phyloP scores from a whole-genome alignment of 2,888 invertebrate species.

The Spilarctia lutea region DNA sequence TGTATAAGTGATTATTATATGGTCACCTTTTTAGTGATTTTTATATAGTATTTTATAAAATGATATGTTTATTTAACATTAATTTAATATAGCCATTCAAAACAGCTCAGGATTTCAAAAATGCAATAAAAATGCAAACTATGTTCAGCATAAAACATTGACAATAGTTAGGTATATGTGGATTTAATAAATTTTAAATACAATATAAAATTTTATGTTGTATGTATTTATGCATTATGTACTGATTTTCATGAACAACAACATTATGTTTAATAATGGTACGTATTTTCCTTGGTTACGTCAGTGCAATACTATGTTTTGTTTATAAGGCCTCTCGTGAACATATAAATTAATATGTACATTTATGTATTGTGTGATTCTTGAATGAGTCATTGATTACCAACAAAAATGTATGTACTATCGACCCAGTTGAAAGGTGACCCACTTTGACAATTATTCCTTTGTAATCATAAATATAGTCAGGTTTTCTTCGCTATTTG shows the following conservation, averaged over 20 bases:
- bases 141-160: slow-evolving; percentile 51
- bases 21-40: no score
- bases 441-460: no score
- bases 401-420: neutral
- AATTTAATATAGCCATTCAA: slow-evolving; percentile 18
- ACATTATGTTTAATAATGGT: neutral
- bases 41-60: no score
- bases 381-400: neutral
- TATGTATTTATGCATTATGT: neutral
- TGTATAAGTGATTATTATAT: no score
- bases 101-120: slow-evolving; percentile 48
- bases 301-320: slow-evolving; percentile 4
- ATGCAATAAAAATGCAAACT: slow-evolving; percentile 61
- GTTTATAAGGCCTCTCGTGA: neutral
- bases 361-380: neutral
- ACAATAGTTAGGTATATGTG: slow-evolving; percentile 60
- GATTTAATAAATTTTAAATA: slow-evolving; percentile 57
- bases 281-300: slow-evolving; percentile 8
- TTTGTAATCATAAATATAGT: no score
- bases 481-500: no score
- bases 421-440: no score
- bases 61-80: no score
- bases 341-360: neutral
- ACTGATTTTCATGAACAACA: neutral
- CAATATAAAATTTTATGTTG: neutral